Base-by-base conservation (phyloP, 1,140 invertebrate genomes). In the Monomorium pharaonis region DNA sequence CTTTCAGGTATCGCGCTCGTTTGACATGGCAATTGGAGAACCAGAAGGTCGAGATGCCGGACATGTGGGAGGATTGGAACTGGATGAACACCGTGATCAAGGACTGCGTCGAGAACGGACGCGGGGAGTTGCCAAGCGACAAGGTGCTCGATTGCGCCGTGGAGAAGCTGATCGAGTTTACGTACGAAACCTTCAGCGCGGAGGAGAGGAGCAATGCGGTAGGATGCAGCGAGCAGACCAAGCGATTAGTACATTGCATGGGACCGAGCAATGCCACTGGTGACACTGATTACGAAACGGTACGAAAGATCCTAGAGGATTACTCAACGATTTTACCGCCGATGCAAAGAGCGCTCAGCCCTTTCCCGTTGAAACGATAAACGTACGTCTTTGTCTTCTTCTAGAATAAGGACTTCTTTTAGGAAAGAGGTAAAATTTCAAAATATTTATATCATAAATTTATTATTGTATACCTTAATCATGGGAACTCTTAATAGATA, bases 1-100 rank as follows among this genome's bases (percentile, higher is more conserved):
- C 10, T 27, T 56, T 76, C 54, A 94, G 94, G 65, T 93, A 91
- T 58, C 93, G 93, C 18, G 90, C 92, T 7, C 83, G 89, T n/a
- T 85, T 94, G n/a, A 92, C 87, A 1, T 93, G 92, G 91, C 91
- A 93, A 63, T 69, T 94, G n/a, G 90, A 94, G 24, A 90, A 92
- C 62, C 90, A 92, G 24, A 92, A 90, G 14, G 91, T 94, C 2
- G 88, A 92, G 30, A 92, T 90, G 37, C 27, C 65, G 9, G 92
- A 94, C 21, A 88, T 92, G 9, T 94, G 93, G 93, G 94, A 94
- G 56, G 90, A 94, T 77, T 94, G 92, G 93, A 88, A 86, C n/a
- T 94, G 94, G 94, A 92, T 94, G 83, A 94, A 87, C 49, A 86
- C 75, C 12, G 70, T 69, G 0, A 89, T 94, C 37, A 91, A 93